Conservation (phyloP, 2,888 invertebrate genomes). For the Oxytorus armatus region DNA sequence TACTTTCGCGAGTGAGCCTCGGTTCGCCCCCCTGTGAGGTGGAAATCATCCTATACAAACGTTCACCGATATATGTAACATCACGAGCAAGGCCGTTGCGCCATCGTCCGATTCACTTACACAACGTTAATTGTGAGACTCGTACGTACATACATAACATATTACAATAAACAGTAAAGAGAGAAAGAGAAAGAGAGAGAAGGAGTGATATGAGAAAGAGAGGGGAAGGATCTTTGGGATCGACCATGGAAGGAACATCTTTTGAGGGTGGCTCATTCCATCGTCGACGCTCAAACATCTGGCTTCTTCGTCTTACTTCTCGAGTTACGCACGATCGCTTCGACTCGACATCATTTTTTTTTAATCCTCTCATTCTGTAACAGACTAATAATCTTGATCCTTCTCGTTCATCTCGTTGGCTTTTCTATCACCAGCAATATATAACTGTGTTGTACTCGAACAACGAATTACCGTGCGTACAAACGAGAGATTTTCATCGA, state of each 20-base stretch:
- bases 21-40: slow-evolving; percentile 65
- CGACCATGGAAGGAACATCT: slow-evolving; percentile 51
- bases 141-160: slow-evolving; percentile 10
- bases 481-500: slow-evolving; percentile 28
- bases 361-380: slow-evolving; percentile 12
- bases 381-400: slow-evolving; percentile 19
- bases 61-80: slow-evolving; percentile 80
- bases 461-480: background rate
- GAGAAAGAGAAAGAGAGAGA: slow-evolving; percentile 3
- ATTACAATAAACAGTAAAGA: slow-evolving; percentile 35
- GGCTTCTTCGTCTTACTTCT: slow-evolving; percentile 8
- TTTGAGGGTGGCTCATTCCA: slow-evolving; percentile 65
- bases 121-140: slow-evolving; percentile 64
- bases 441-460: background rate
- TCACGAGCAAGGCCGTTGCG: slow-evolving; percentile 82
- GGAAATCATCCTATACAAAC: slow-evolving; percentile 71
- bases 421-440: slow-evolving; percentile 13
- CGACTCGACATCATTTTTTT: slow-evolving; percentile 3
- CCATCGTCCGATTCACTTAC: slow-evolving; percentile 74
- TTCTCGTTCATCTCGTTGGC: slow-evolving; percentile 6
- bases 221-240: slow-evolving; percentile 30
- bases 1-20: slow-evolving; percentile 77
- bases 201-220: background rate
- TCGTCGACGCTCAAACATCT: slow-evolving; percentile 36
- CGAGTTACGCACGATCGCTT: slow-evolving; percentile 57